phyloP scores from a whole-genome alignment of 2,797 vertebrate genomes.

The Antennarius maculatus region DNA sequence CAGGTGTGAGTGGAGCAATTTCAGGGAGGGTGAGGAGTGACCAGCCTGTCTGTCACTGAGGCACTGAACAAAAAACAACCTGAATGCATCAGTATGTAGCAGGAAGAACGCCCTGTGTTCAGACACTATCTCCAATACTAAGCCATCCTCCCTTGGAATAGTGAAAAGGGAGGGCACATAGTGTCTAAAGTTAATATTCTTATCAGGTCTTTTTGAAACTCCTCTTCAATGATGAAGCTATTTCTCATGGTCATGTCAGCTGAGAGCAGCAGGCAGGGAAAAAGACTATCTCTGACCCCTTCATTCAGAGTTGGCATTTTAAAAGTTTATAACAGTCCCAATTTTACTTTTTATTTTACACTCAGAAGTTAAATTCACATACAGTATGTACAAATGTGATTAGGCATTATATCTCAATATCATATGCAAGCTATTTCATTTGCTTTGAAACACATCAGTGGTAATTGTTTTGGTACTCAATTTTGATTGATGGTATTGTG shows the following conservation, averaged over 20 bases:
- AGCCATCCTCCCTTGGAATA: conserved; percentile 69
- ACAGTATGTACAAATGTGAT: background rate
- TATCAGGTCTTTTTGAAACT: conserved; percentile 73
- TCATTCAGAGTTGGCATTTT: background rate
- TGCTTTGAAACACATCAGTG: background rate
- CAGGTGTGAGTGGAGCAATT: conserved; percentile 71
- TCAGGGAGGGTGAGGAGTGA: conserved; percentile 78
- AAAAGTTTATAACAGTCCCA: conserved; percentile 7
- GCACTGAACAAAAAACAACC: conserved; percentile 48
- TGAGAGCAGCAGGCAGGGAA: conserved; percentile 10
- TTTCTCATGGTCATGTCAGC: conserved; percentile 62
- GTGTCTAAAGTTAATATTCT: conserved; percentile 65
- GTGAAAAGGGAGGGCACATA: conserved; percentile 50
- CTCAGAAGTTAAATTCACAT: background rate
- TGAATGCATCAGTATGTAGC: conserved; percentile 46
- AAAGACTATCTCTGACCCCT: background rate
- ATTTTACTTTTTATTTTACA: background rate
- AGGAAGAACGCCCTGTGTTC: conserved; percentile 38
- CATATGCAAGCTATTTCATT: background rate
- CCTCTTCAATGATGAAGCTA: conserved; percentile 47
- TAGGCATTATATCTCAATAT: conserved; percentile 4
- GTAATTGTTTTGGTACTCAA: background rate
- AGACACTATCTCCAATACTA: conserved; percentile 66
- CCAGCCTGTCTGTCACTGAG: conserved; percentile 47
- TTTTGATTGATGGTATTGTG: background rate